Percentiles rank a stretch among this genome's conserved stretches.
Conservation (phyloP, 2,113 vertebrate genomes). For the Myotis brandtii region DNA sequence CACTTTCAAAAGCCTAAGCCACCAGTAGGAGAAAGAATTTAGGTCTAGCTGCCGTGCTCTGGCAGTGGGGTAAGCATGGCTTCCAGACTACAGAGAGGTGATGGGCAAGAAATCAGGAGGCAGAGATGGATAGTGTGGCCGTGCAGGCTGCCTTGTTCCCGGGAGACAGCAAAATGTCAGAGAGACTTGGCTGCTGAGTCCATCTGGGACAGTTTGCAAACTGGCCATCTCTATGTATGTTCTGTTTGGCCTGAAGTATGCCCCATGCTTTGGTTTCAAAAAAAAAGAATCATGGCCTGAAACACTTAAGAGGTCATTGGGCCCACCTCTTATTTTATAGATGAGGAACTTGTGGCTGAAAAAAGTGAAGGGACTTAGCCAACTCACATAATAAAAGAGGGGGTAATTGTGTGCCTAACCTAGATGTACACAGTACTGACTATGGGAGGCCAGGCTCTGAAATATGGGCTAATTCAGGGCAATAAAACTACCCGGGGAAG, state of each 20-base stretch:
- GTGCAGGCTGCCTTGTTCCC: not conserved
- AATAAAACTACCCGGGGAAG: not conserved
- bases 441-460: not conserved
- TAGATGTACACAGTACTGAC: not conserved
- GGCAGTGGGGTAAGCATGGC: not conserved
- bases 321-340: not conserved
- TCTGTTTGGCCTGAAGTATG: not conserved
- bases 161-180: not conserved
- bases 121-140: not conserved
- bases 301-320: not conserved
- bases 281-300: not conserved
- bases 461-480: not conserved
- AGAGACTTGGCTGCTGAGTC: not conserved
- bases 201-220: not conserved
- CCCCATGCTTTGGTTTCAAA: not conserved
- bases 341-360: not conserved
- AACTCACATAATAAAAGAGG: not conserved
- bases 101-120: not conserved
- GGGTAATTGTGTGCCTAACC: not conserved
- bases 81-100: not conserved
- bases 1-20: not conserved
- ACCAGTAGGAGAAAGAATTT: not conserved
- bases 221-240: not conserved
- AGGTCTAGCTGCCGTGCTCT: not conserved
- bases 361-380: not conserved